Evolutionary conservation across 2,113 vertebrate genomes (phyloP).

Genomic region (Piprites chloris): DNA sequence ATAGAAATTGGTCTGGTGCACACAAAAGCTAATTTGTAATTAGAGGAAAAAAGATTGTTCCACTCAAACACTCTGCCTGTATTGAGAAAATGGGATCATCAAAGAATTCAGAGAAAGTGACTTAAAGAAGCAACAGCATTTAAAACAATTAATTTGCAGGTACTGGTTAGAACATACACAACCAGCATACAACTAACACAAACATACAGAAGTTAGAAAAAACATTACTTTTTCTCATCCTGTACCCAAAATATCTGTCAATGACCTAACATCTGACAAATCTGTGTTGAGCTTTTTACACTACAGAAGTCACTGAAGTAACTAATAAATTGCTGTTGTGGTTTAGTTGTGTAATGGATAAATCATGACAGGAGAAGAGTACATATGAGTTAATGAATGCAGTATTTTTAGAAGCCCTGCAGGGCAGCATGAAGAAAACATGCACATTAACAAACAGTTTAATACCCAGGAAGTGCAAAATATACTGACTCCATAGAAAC

Average conservation of each 20-base stretch:
- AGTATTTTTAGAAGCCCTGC: background rate
- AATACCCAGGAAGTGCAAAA: background rate
- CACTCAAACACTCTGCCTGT: background rate
- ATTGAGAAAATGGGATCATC: background rate
- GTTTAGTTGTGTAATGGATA: background rate
- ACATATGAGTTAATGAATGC: background rate
- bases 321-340: background rate
- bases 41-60: background rate
- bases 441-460: background rate
- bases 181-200: background rate
- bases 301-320: background rate
- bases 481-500: slow-evolving; percentile 12
- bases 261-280: background rate
- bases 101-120: background rate
- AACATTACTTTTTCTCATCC: background rate
- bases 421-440: background rate
- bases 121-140: background rate
- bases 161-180: background rate
- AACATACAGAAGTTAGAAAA: background rate
- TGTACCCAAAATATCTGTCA: background rate
- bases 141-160: background rate
- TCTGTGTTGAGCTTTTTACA: background rate
- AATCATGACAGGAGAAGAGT: background rate
- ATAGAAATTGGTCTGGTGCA: background rate
- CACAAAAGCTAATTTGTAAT: background rate